Percentiles rank a stretch among this genome's conserved stretches.
phyloP scores from a whole-genome alignment of 2,888 invertebrate genomes.

The Nomada goodeniana region DNA sequence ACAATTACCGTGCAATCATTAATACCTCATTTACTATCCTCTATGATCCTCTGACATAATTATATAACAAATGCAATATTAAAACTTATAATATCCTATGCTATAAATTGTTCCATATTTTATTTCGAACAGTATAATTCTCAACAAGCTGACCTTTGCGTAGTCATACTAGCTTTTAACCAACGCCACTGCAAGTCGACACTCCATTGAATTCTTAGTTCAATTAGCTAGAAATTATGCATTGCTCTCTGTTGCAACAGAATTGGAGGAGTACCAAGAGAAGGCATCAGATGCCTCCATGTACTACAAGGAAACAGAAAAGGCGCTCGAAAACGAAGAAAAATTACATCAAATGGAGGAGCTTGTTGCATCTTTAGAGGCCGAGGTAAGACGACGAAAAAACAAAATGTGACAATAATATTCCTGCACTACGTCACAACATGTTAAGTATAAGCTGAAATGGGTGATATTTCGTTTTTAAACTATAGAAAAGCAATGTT shows the following conservation, averaged over 20 bases:
- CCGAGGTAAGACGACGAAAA: slow-evolving; percentile 72
- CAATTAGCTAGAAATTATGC: slow-evolving; percentile 22
- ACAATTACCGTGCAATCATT: background rate
- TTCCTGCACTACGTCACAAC: no score
- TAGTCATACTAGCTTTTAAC: no score
- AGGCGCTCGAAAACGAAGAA: slow-evolving; percentile 78
- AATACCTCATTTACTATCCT: background rate
- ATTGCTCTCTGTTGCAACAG: slow-evolving; percentile 61
- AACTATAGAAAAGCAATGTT: background rate
- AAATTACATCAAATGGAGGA: slow-evolving; percentile 81
- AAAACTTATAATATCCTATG: background rate
- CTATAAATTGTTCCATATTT: background rate
- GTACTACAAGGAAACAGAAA: slow-evolving; percentile 79
- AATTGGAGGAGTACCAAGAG: slow-evolving; percentile 75
- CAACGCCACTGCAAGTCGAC: background rate
- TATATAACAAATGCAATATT: background rate
- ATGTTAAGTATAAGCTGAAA: no score
- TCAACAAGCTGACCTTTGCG: background rate
- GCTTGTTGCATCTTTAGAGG: slow-evolving; percentile 79
- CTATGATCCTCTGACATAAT: no score
- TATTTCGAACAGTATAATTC: background rate
- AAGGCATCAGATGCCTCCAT: slow-evolving; percentile 73
- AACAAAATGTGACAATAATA: background rate
- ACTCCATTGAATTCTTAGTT: slow-evolving; percentile 6
- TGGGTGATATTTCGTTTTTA: no score